Percentiles rank a stretch among this genome's conserved stretches.
These are phyloP conservation scores for Bergia puertoricense DNA, from an alignment of 92 coral and sea anemone species.

Conservation along the genomic window DNA sequence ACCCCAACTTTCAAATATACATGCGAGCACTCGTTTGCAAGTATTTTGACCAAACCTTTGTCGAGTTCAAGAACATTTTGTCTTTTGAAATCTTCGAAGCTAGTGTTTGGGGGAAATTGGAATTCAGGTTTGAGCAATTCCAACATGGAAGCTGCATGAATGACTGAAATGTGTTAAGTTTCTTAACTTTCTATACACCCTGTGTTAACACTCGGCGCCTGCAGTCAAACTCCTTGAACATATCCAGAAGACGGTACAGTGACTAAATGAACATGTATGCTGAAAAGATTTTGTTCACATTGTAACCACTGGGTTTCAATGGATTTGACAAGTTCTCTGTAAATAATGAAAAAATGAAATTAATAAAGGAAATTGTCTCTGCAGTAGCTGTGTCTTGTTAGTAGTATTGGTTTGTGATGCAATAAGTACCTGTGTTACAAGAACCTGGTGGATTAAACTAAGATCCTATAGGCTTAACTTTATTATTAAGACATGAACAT, in stretches of 20 bases:
- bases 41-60: too few species aligned
- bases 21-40: too few species aligned
- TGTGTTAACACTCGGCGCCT: not conserved
- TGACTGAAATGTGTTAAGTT: too few species aligned
- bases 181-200: not conserved
- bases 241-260: not conserved
- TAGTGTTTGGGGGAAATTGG: too few species aligned
- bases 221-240: not conserved
- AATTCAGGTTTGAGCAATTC: not conserved
- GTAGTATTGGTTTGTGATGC: too few species aligned
- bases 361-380: slow-evolving; percentile 15
- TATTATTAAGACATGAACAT: too few species aligned
- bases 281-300: not conserved
- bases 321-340: slow-evolving; percentile 16
- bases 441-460: too few species aligned
- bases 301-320: not conserved
- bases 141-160: not conserved
- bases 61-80: too few species aligned
- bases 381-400: not conserved
- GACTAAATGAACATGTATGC: not conserved
- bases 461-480: too few species aligned
- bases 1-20: too few species aligned
- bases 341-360: slow-evolving; percentile 20
- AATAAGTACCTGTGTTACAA: too few species aligned
- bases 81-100: too few species aligned